Percentiles rank a stretch among this genome's conserved stretches.
phyloP scores from a whole-genome alignment of 2,113 vertebrate genomes.

The Dasyurus viverrinus region DNA sequence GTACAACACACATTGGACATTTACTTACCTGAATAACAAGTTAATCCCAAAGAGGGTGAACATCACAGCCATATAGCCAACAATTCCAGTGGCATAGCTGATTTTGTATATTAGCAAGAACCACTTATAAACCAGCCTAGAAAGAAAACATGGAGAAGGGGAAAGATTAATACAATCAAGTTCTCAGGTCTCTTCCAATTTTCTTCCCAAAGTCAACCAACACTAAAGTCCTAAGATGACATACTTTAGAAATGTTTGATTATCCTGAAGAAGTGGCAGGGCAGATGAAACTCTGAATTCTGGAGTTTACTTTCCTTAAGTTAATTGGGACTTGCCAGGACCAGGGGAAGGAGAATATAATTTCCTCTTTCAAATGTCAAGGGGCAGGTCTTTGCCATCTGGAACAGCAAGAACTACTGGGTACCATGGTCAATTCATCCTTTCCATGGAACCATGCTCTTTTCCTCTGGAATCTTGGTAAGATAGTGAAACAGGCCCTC shows the following conservation, averaged over 20 bases:
- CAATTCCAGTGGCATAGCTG: conserved; percentile 96
- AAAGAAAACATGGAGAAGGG: conserved; percentile 14
- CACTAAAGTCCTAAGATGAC: background rate
- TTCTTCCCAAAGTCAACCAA: background rate
- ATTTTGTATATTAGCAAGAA: conserved; percentile 98
- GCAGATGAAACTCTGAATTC: conserved; percentile 12
- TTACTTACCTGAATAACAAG: conserved; percentile 95
- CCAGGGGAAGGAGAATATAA: background rate
- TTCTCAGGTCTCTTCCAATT: background rate
- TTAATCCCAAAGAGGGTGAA: conserved; percentile 99
- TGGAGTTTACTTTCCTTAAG: background rate
- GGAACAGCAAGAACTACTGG: background rate
- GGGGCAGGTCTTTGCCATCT: background rate
- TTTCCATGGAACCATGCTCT: background rate
- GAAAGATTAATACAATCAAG: background rate
- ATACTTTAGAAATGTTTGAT: background rate
- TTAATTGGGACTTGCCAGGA: background rate
- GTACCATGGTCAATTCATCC: conserved; percentile 6
- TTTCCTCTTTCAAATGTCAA: conserved; percentile 27
- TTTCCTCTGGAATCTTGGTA: background rate
- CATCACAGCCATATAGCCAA: conserved; percentile 97
- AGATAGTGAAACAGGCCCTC: background rate
- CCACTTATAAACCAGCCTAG: conserved; percentile 98
- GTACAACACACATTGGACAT: background rate
- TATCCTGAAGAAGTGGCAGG: background rate